A percentile compares a stretch with the other conserved stretches of the same genome.
Evolutionary conservation across 1,140 invertebrate species (phyloP).

Genomic region (Bombus pascuorum): DNA sequence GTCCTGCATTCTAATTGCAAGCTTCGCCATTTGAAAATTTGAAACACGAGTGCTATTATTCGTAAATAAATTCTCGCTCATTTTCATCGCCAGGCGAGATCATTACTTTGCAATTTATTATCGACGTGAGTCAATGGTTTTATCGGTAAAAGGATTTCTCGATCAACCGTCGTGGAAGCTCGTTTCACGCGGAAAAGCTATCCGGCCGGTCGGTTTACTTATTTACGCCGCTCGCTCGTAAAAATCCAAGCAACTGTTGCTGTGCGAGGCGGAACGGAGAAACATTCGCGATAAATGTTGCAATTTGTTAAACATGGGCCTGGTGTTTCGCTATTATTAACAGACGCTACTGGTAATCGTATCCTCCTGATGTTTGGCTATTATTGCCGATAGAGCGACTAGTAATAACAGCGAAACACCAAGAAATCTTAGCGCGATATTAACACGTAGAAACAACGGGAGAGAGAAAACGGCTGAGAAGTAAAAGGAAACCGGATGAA

Average conservation of each 20-base stretch:
- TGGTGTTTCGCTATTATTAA: conserved; percentile 1
- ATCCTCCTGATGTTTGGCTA: background rate
- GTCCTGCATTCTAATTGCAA: background rate
- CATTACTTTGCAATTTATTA: background rate
- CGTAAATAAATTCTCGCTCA: too few species aligned
- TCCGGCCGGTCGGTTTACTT: background rate
- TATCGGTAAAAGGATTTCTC: background rate
- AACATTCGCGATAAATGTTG: conserved; percentile 14
- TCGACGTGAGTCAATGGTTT: background rate
- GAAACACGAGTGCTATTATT: background rate
- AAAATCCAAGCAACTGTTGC: conserved; percentile 22
- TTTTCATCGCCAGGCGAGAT: background rate
- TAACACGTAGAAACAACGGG: background rate
- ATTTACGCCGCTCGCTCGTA: background rate
- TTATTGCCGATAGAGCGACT: background rate
- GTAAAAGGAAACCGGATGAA: background rate
- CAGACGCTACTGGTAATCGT: background rate
- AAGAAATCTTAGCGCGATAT: background rate
- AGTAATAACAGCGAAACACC: too few species aligned
- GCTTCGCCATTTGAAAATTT: background rate
- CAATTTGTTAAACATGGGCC: conserved; percentile 15
- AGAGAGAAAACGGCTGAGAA: too few species aligned
- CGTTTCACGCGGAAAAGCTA: background rate
- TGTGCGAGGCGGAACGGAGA: too few species aligned
- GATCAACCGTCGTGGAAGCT: background rate